A percentile compares a stretch with the other conserved stretches of the same genome.
Evolutionary conservation across 2,113 vertebrate species (phyloP).

Genomic region (Ameiurus melas): DNA sequence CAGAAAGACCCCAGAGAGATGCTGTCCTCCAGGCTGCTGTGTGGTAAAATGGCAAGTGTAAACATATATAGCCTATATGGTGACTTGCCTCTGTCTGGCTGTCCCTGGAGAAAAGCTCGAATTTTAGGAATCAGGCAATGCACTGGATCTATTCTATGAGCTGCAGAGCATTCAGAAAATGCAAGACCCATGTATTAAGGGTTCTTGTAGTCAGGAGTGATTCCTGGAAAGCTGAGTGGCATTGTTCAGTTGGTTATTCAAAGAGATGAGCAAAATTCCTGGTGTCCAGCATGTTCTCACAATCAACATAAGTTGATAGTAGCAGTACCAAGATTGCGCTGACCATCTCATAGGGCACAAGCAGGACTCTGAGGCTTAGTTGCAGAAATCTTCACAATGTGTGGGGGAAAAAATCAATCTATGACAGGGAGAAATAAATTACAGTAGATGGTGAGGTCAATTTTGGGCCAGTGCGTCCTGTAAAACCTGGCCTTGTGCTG

Average conservation of each 20-base stretch:
- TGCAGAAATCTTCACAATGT: not conserved
- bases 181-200: not conserved
- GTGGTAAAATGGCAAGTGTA: not conserved
- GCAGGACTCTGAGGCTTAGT: not conserved
- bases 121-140: not conserved
- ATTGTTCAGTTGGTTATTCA: not conserved
- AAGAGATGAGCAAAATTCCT: not conserved
- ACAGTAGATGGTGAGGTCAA: not conserved
- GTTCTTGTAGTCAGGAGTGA: not conserved
- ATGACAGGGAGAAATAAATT: not conserved
- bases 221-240: not conserved
- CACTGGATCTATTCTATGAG: not conserved
- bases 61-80: not conserved
- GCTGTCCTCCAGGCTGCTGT: not conserved
- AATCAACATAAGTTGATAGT: not conserved
- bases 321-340: not conserved
- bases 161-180: not conserved
- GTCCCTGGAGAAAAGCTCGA: not conserved
- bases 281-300: not conserved
- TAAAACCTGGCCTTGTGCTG: not conserved
- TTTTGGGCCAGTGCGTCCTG: not conserved
- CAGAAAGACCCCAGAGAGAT: not conserved
- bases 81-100: not conserved
- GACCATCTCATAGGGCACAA: not conserved
- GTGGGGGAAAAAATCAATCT: not conserved